A percentile compares a stretch with the other conserved stretches of the same genome.
Evolutionary conservation across 2,113 vertebrate genomes (phyloP).

Genomic region (Caranx ignobilis): DNA sequence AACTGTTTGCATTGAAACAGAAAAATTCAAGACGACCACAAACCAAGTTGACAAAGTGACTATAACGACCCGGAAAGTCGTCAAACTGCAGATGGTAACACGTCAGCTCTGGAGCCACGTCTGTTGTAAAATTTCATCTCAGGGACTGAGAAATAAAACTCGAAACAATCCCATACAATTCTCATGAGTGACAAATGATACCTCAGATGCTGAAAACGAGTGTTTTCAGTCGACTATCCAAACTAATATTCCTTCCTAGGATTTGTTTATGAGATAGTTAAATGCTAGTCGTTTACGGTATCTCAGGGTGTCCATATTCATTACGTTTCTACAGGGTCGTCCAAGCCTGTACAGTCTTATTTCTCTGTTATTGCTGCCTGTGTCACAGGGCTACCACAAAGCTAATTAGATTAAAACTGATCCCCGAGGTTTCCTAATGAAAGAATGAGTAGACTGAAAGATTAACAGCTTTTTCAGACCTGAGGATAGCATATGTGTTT

Average conservation of each 20-base stretch:
- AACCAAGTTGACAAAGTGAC: conserved; percentile 18
- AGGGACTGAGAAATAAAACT: conserved; percentile 13
- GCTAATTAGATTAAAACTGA: conserved; percentile 58
- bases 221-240: conserved; percentile 19
- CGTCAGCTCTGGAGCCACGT: neutral
- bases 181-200: conserved; percentile 52
- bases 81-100: conserved; percentile 9
- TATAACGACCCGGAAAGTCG: neutral
- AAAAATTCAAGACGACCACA: neutral
- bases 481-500: neutral
- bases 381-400: conserved; percentile 9
- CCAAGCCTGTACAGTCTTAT: conserved; percentile 11
- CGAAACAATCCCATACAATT: conserved; percentile 21
- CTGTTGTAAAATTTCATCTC: conserved; percentile 12
- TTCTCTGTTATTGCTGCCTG: conserved; percentile 38
- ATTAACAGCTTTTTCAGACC: conserved; percentile 16
- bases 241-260: conserved; percentile 44
- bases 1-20: neutral
- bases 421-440: conserved; percentile 24
- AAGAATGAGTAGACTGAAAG: conserved; percentile 11
- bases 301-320: conserved; percentile 59
- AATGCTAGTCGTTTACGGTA: conserved; percentile 19
- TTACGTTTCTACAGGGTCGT: conserved; percentile 44
- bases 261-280: conserved; percentile 69
- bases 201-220: conserved; percentile 12